Percentiles rank a stretch among this genome's conserved stretches.
Conservation (phyloP, 1,140 invertebrate species). For the Coboldia fuscipes region DNA sequence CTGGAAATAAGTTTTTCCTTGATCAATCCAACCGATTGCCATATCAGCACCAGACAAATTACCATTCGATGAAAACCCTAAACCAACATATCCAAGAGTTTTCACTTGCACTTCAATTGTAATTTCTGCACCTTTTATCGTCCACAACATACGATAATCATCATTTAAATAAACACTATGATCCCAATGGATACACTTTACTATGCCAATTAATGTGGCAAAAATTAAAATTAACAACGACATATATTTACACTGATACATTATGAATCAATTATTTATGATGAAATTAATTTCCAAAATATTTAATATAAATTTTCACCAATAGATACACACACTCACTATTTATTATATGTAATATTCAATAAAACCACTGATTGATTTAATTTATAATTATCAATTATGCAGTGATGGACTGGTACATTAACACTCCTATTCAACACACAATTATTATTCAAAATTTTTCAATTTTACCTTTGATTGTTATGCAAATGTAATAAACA, state of each 20-base stretch:
- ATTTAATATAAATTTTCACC: too few relatives aligned
- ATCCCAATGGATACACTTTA: constrained; percentile 15
- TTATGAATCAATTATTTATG: neutral
- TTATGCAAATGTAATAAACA: too few relatives aligned
- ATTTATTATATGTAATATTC: too few relatives aligned
- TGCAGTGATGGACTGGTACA: too few relatives aligned
- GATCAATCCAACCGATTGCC: constrained; percentile 49
- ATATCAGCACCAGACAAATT: constrained; percentile 44
- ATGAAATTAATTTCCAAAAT: too few relatives aligned
- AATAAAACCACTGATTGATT: too few relatives aligned
- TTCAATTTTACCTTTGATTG: too few relatives aligned
- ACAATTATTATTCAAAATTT: too few relatives aligned
- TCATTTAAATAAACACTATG: constrained; percentile 26
- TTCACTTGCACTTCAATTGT: constrained; percentile 59
- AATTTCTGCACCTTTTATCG: constrained; percentile 37
- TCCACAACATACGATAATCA: constrained; percentile 30
- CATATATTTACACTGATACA: constrained; percentile 1
- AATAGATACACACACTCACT: too few relatives aligned
- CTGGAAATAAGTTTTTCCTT: constrained; percentile 44
- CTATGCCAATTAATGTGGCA: neutral
- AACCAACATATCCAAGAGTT: constrained; percentile 57
- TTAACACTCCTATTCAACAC: too few relatives aligned
- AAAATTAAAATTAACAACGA: too few relatives aligned
- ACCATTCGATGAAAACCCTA: constrained; percentile 57
- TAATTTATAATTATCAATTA: too few relatives aligned